Evolutionary conservation across 2,888 invertebrate species (phyloP), one percentile per base, ranked within the genome.

Genomic region (Pyrrhia umbra): DNA sequence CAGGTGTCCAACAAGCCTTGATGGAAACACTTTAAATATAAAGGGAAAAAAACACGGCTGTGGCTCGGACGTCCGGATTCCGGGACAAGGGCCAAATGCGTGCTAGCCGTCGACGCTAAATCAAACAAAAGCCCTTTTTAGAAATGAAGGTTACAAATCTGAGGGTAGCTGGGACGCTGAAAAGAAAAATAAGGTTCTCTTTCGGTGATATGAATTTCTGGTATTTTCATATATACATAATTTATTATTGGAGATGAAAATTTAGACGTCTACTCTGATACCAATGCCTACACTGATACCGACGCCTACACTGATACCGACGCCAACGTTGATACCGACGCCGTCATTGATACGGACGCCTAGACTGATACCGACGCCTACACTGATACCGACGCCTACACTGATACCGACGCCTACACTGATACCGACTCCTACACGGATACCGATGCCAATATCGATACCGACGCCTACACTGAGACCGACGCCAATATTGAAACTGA

Each of bases 91-190:
- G 56, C 50, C 55, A 63, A 61, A 67, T 69, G 81, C 80, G 80
- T 79, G 80, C 59, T 65, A 46, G 39, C 56, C 68, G 52, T 72
- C 66, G n/a, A n/a, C n/a, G 69, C 78, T 80, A 78, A 80, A 80
- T 80, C 73, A 79, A 80, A 80, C 73, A 80, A 78, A 79, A 63
- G 69, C 61, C 59, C 62, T 56, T 69, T 70, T 80, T 72, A 45
- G 61, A 59, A 77, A 77, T 68, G 63, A 78, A 75, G 69, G 75
- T 68, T 72, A 77, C 64, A 77, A 79, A 77, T 77, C 52, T 67
- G 62, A 39, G 55, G 43, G 45, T 57, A 67, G 49, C 47, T 15
- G 47, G 45, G 42, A 65, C 16, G 50, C 5, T 42, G 66, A 64
- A 62, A 80, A 62, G 68, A 67, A 62, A 69, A 68, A 80, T 80